Evolutionary conservation across 2,797 vertebrate genomes (phyloP), one percentile per base, ranked within the genome.

Genomic region (Sebastes cheni): DNA sequence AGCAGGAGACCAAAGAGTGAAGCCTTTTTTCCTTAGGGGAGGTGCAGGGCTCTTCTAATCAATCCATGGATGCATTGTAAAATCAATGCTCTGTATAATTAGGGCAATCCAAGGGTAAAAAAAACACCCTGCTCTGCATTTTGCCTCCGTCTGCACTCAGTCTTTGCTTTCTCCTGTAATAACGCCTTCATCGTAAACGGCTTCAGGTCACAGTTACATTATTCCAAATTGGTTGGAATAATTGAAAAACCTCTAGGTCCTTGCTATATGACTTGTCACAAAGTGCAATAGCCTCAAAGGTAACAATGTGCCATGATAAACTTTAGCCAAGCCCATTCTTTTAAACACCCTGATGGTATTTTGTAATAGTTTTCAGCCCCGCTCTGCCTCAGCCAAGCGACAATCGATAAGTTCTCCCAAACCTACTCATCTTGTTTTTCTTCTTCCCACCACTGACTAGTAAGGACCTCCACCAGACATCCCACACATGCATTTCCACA

Each of bases 71-170:
- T 92, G 95, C 95, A 96, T 95, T 97, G 96, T 97, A 97, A 97
- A 98, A 98, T 98, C 97, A 97, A 98, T 98, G 96, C 93, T 91
- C 93, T 97, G 97, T 97, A 97, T 97, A 97, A 98, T 97, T 97
- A 98, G 97, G 97, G 95, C 97, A 96, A 96, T 97, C 94, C 97
- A 97, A 97, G 97, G 96, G 95, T 96, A 97, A 95, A 97, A 96
- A 95, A 95, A 91, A 86, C 84, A 90, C 85, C 66, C 86, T 91
- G 80, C 88, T 89, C 86, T 89, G 90, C 91, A 91, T 93, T 93
- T 90, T 94, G 83, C 90, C 88, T 91, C 77, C 64, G 71, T 93
- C 82, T 87, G 92, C 91, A 95, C 79, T 91, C 89, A 79, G 82
- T 80, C 91, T 77, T 79, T 77, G 72, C 88, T 73, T 77, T 86